These are phyloP conservation scores for Sebastes kiyomatsui DNA, from an alignment of 2,797 vertebrate genomes.

Conservation along the genomic window DNA sequence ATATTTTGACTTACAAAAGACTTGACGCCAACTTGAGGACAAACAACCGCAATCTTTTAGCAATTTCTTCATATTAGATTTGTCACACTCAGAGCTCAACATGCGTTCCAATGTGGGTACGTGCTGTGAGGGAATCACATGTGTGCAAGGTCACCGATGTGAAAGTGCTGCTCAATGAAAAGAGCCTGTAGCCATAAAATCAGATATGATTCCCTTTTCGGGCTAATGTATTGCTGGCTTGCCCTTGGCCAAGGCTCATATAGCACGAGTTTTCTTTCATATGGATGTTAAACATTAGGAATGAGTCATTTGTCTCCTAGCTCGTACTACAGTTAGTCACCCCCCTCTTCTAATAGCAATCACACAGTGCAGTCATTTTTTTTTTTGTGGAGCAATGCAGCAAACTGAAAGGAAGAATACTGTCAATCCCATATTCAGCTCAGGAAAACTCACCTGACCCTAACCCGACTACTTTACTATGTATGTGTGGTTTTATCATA, in stretches of 20 bases:
- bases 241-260: slow-evolving; percentile 62
- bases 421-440: background rate
- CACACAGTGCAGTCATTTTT: slow-evolving; percentile 23
- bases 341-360: slow-evolving; percentile 35
- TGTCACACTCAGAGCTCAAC: slow-evolving; percentile 14
- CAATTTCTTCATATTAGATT: slow-evolving; percentile 12
- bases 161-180: slow-evolving; percentile 56
- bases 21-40: background rate
- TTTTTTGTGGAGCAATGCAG: slow-evolving; percentile 29
- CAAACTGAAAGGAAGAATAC: slow-evolving; percentile 18
- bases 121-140: slow-evolving; percentile 12
- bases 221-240: slow-evolving; percentile 47
- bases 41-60: slow-evolving; percentile 14
- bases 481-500: background rate
- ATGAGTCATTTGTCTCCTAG: slow-evolving; percentile 57
- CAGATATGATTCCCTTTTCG: slow-evolving; percentile 47
- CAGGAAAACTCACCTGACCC: background rate
- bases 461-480: background rate
- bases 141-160: slow-evolving; percentile 54
- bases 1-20: background rate
- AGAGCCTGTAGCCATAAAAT: slow-evolving; percentile 58
- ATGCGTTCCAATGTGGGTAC: background rate
- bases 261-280: slow-evolving; percentile 45
- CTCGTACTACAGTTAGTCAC: slow-evolving; percentile 43
- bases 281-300: slow-evolving; percentile 59